These are phyloP conservation scores for Sminthurinus signatus DNA, from an alignment of 1,140 invertebrate genomes.

Conservation along the genomic window DNA sequence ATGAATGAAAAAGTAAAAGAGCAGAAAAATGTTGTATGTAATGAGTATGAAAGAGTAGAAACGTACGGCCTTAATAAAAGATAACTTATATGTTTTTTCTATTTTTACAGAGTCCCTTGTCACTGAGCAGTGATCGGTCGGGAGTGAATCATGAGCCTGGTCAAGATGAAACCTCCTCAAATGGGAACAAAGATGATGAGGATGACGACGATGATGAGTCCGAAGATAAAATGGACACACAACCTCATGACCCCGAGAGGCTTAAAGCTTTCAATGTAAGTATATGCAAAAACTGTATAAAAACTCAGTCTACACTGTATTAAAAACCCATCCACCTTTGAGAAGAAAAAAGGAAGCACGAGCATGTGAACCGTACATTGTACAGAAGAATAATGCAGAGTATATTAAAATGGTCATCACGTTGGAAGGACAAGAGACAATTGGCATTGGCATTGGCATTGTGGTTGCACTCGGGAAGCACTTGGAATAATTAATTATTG, in stretches of 20 bases:
- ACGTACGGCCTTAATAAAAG: slow-evolving; percentile 20
- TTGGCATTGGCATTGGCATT: too few species aligned
- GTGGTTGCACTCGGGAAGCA: not conserved
- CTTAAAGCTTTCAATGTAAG: slow-evolving; percentile 95
- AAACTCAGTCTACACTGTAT: too few species aligned
- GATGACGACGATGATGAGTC: slow-evolving; percentile 76
- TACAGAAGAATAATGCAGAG: not conserved
- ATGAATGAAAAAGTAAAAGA: not conserved
- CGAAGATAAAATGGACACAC: slow-evolving; percentile 77
- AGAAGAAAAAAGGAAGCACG: too few species aligned
- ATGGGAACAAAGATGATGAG: slow-evolving; percentile 83
- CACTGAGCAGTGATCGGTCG: slow-evolving; percentile 49
- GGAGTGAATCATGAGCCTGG: slow-evolving; percentile 52
- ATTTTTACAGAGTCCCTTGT: slow-evolving; percentile 57
- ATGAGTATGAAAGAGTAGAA: not conserved
- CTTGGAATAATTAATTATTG: slow-evolving; percentile 30
- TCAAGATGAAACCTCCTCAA: slow-evolving; percentile 84
- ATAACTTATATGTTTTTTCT: slow-evolving; percentile 14
- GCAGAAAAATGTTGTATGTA: not conserved
- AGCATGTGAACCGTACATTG: not conserved
- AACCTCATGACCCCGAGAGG: slow-evolving; percentile 87
- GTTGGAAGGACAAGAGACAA: too few species aligned
- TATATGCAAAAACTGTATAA: too few species aligned
- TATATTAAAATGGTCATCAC: too few species aligned
- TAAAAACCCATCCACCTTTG: too few species aligned